Percentiles rank a stretch among this genome's conserved stretches.
Evolutionary conservation across 2,113 vertebrate genomes (phyloP).

Genomic region (Mus spicilegus): DNA sequence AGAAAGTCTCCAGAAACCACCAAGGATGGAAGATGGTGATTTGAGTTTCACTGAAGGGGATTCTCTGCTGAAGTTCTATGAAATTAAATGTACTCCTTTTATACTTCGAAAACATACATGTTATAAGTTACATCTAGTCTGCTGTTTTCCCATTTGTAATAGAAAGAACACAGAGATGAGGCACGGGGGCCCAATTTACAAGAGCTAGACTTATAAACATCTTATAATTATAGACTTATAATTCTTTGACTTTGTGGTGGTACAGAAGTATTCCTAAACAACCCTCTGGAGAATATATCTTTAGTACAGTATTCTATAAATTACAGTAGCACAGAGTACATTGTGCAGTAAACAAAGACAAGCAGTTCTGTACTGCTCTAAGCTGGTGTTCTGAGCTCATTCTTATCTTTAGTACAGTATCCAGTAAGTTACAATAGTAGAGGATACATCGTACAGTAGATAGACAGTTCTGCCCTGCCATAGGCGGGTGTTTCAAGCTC

Average conservation of each 20-base stretch:
- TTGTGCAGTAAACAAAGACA: not conserved
- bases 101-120: not conserved
- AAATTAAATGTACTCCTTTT: constrained; percentile 11
- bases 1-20: not conserved
- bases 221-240: not conserved
- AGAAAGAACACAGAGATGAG: not conserved
- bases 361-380: not conserved
- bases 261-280: not conserved
- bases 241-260: not conserved
- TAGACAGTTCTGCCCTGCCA: not conserved
- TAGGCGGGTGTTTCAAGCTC: not conserved
- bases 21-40: not conserved
- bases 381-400: not conserved
- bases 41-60: not conserved
- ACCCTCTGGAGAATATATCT: not conserved
- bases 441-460: not conserved
- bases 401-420: not conserved
- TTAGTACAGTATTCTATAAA: not conserved
- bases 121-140: not conserved
- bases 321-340: not conserved
- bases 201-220: not conserved
- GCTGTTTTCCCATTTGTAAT: not conserved
- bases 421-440: not conserved
- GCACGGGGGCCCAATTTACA: not conserved
- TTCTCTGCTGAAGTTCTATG: not conserved